Evolutionary conservation across 2,888 invertebrate species (phyloP), one percentile per base, ranked within the genome.

Genomic region (Thyatira batis): DNA sequence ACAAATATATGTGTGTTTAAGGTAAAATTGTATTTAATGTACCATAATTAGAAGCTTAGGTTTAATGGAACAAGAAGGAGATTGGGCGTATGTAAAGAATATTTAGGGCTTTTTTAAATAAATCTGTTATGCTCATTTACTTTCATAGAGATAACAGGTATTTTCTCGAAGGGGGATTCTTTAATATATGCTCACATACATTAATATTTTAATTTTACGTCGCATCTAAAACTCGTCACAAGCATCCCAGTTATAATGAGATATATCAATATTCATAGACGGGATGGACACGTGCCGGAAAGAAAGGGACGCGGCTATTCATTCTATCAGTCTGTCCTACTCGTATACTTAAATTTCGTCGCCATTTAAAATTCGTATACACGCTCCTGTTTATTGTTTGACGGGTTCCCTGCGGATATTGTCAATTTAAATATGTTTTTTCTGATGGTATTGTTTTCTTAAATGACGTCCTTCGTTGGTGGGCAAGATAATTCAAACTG

Each of bases 241-340:
- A 60, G 56, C 67, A 53, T 63, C 63, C 69, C 63, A 65, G 51
- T 66, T 69, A 69, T 77, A 78, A 82, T 75, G 76, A 80, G 72
- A 60, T 62, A 54, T 81, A 82, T 83, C 73, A 82, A 84, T 84
- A 84, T 84, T 84, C 80, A 84, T 81, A 71, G 67, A 54, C 63
- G 58, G 64, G 70, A 71, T 57, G 63, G 78, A 61, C 84, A 80
- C 83, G 82, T 82, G 80, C 70, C 76, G 73, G 74, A 74, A 67
- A 58, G 63, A 67, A 60, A 66, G 73, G 60, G 71, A 68, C 65
- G 53, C 45, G 50, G 10, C 45, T 55, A 67, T 63, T 57, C 50
- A 58, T 23, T 6, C 27, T 6, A 25, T 21, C 11, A 13, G 9
- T 17, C 54, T 51, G 33, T 66, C 69, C 63, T 67, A 23, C 56